phyloP scores from a whole-genome alignment of 2,797 vertebrate species.

The Pangasius djambal region DNA sequence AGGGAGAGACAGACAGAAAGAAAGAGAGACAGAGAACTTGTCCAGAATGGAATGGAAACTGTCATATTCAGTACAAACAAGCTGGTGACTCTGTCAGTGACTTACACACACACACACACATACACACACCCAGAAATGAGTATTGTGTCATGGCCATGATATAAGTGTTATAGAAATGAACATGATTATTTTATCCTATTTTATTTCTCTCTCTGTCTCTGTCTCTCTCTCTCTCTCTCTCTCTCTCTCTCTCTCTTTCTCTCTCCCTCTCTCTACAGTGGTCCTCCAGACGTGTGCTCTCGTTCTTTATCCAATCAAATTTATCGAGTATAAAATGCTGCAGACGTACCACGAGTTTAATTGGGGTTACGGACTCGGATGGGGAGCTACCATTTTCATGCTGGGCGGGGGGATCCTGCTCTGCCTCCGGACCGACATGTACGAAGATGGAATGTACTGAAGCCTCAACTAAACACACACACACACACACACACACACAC shows the following conservation, averaged over 20 bases:
- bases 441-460: slow-evolving; percentile 81
- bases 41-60: not conserved
- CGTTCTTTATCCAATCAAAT: slow-evolving; percentile 84
- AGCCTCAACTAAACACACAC: not conserved
- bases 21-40: not conserved
- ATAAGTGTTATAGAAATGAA: not conserved
- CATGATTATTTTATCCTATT: not conserved
- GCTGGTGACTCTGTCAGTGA: not conserved
- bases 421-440: slow-evolving; percentile 81
- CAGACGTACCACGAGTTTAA: slow-evolving; percentile 85
- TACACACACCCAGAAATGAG: not conserved
- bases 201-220: not conserved
- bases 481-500: slow-evolving; percentile 12
- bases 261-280: slow-evolving; percentile 63
- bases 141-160: not conserved
- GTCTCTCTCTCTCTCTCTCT: slow-evolving; percentile 51
- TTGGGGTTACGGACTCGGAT: slow-evolving; percentile 86
- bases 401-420: slow-evolving; percentile 82
- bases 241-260: slow-evolving; percentile 43
- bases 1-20: too few relatives aligned
- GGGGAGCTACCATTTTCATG: slow-evolving; percentile 86
- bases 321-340: slow-evolving; percentile 78
- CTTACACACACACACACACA: not conserved
- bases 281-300: slow-evolving; percentile 83
- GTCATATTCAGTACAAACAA: not conserved